Base-by-base conservation (phyloP, 2,797 vertebrate species). In the Schizopygopsis malacanthus region DNA sequence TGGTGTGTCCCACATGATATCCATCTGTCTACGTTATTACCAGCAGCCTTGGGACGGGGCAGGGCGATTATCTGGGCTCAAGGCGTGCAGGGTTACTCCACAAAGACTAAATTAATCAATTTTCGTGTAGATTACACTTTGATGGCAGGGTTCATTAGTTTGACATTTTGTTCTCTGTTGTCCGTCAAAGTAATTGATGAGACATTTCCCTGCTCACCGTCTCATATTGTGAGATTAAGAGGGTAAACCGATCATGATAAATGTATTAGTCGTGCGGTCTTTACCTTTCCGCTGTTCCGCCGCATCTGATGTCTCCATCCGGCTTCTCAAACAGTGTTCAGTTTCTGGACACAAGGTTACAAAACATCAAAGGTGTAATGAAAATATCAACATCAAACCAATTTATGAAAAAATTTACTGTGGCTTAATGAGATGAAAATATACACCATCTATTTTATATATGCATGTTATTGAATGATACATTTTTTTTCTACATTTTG, bases 1-100 rank as follows among this genome's bases (percentile, higher is more conserved):
- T 87, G 86, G 78, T 85, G 52, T 76, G 52, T 85, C 88, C 86
- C 82, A 85, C 87, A 90, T 88, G 87, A 92, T 89, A 88, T 79
- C 70, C 65, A 87, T 83, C 87, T 86, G 90, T 41, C 88, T 79
- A 79, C 25, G 7, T 85, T 87, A 88, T 88, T 81, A 76, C 77
- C 56, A 13, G 54, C 81, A 85, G 73, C 82, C 33, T 59, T 63
- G 81, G 73, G 86, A 87, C 20, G n/a, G 72, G 75, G 59, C 83
- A 59, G 41, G 71, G 79, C 63, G 84, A 85, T 87, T 86, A 88
- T 87, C 15, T 22, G 59, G 61, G 75, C 79, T 73, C 43, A 72
- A 73, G 72, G 65, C 20, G 33, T 61, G 37, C 63, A 63, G 72
- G 83, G 87, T 81, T 71, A 77, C 81, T 84, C 67, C n/a, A 75